Evolutionary conservation across 1,140 invertebrate species (phyloP), one percentile per base, ranked within the genome.

Genomic region (Drosophila sp.): DNA sequence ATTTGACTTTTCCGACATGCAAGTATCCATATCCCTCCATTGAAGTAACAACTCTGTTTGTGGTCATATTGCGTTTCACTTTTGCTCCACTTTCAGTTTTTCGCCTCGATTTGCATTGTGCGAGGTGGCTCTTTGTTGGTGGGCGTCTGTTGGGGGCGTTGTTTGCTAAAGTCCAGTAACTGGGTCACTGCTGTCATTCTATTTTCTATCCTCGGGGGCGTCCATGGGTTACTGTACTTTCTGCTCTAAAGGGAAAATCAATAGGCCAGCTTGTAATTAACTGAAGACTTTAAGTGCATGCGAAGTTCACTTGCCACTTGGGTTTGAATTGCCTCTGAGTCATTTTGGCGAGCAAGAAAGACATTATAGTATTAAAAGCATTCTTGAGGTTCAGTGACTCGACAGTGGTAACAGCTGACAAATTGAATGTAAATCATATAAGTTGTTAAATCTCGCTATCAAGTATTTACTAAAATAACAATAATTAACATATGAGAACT

Each of bases 41-140:
- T n/a, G 7, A 14, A 34, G 9, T 21, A 25, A 43, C 29, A 34
- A 36, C 63, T 76, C 61, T 69, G 67, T 83, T 83, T 83, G 80
- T 83, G 80, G 80, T 72, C 80, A 80, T 84, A 84, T 84, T 84
- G 77, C 80, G 80, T 84, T 84, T 84, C 80, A 84, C 80, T 84
- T 84, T 84, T 83, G 80, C 80, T 83, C 76, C 72, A 79, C 76
- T 80, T 69, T 58, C 63, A 64, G 62, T 50, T 81, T 67, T 77
- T 77, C 72, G 80, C 72, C 65, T 56, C 66, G 54, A 73, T 83
- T 83, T 65, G 72, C 72, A 73, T 79, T 84, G 76, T n/a, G 16
- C 3, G 18, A 16, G 25, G 40, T n/a, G 38, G 21, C 27, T 7
- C 29, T 21, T 21, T 2, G 21, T 21, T 21, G 21, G 1, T n/a